Evolutionary conservation across 2,113 vertebrate genomes (phyloP), one percentile per base, ranked within the genome.

Genomic region (Petrocephalus microphthalmus): DNA sequence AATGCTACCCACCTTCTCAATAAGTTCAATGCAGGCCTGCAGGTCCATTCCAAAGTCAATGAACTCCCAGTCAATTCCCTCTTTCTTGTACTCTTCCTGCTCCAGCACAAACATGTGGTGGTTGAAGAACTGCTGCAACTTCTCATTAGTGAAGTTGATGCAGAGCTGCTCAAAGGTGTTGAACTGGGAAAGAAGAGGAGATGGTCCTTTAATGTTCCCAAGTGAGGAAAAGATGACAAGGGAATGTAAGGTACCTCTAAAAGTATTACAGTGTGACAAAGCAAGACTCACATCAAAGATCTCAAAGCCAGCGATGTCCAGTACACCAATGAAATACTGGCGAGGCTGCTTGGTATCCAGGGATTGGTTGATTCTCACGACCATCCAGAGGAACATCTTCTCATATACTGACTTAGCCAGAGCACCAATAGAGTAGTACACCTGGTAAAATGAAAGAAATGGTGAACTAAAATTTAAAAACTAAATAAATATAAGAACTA

Each of bases 351-450:
- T 97, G 90, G 96, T 97, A 92, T 97, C 96, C 91, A 97, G 92
- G 0, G 96, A 95, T 89, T 93, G 92, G 1, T 97, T 97, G 93
- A 97, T 97, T 83, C 95, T 94, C 0, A 87, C 87, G 89, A 97
- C 96, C 96, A 97, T 97, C 96, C 96, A 97, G 57, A 93, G 92
- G 93, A 97, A 97, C 96, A 97, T 97, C 92, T 95, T 98, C 92
- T 98, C 97, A 0, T 98, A 98, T 89, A 98, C 96, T 0, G 97
- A 91, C 91, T 98, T 98, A 54, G 94, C 92, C 93, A 97, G 89
- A 4, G 97, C 97, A 22, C 97, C 96, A 0, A 93, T 87, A 42
- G 96, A 25, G 45, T 53, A 84, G 37, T 60, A n/a, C 11, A 83
- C 33, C 71, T 74, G 57, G 52, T n/a, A n/a, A n/a, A n/a, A n/a